Percentiles rank a stretch among this genome's conserved stretches.
Conservation (phyloP, 2,888 invertebrate species). For the Hirudinaria manillensis region DNA sequence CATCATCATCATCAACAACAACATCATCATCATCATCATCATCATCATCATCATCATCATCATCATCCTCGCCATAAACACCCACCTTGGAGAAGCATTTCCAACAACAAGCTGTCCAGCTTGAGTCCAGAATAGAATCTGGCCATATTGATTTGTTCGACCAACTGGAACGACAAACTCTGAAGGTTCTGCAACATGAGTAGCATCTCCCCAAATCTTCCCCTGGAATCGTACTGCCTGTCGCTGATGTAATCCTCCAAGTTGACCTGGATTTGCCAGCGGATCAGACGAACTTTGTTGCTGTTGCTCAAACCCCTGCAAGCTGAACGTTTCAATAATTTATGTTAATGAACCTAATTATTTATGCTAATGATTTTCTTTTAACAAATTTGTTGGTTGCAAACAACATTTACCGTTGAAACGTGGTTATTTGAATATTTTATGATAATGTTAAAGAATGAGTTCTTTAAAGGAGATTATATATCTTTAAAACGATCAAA, state of each 20-base stretch:
- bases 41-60: slow-evolving; percentile 30
- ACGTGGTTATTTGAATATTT: too few species aligned
- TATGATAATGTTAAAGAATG: too few species aligned
- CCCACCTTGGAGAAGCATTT: slow-evolving; percentile 85
- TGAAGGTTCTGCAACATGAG: slow-evolving; percentile 87
- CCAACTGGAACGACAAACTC: slow-evolving; percentile 95
- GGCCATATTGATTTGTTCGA: slow-evolving; percentile 92
- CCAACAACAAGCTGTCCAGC: slow-evolving; percentile 85
- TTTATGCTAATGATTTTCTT: too few species aligned
- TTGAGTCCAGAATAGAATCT: slow-evolving; percentile 87
- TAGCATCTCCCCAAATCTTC: slow-evolving; percentile 85
- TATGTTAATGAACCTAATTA: too few species aligned
- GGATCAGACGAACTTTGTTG: slow-evolving; percentile 75
- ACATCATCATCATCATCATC: slow-evolving; percentile 26
- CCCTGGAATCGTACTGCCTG: slow-evolving; percentile 80
- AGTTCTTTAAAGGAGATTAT: too few species aligned
- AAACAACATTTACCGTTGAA: too few species aligned
- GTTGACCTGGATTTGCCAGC: slow-evolving; percentile 83
- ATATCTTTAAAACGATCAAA: too few species aligned
- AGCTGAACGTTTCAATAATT: slow-evolving; percentile 65
- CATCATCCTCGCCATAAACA: background rate
- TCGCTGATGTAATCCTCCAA: slow-evolving; percentile 94
- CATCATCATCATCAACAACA: slow-evolving; percentile 4
- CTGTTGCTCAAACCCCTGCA: slow-evolving; percentile 82
- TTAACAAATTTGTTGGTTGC: too few species aligned